Base-by-base conservation (phyloP, 2,797 vertebrate species). In the Acanthis flammea region DNA sequence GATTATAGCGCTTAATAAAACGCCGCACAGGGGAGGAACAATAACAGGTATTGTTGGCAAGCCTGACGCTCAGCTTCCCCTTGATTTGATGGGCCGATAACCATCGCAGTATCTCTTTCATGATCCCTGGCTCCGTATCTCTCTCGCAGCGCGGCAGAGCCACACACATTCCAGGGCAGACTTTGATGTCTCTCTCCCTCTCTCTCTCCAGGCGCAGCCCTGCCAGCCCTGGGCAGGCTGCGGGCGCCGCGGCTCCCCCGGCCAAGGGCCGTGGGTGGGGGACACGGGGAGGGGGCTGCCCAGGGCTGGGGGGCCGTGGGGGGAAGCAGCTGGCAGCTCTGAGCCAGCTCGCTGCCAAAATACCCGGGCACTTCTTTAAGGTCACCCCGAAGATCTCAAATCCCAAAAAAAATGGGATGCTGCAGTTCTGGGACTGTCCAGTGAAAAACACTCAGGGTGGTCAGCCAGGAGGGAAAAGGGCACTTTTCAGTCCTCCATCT, bases 61-160 rank as follows among this genome's bases (percentile, higher is more conserved):
- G 93, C 84, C 76, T 44, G 76, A 84, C 25, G 51, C 80, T 79
- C 87, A 86, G 79, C 66, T 86, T 86, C 80, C 91, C 90, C 93
- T 95, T 88, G 91, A 95, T 97, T 96, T 96, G 71, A 95, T 91
- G 94, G 62, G 90, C 82, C 6, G 96, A 96, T 97, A 97, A 96
- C 42, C 95, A 97, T 96, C 96, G 14, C 95, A 94, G 90, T 97
- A 96, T 97, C 95, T 97, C 93, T 96, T 96, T 95, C 91, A 96
- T 97, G 94, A 97, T 97, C 95, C 97, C 96, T 96, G 96, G 97
- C 95, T 97, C 85, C 28, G n/a, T 94, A 92, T 96, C 76, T 95
- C 76, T 94, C 91, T 94, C n/a, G 0, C 48, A 77, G 33, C 86
- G 75, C 70, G 3, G 72, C 54, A 95, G 96, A 97, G 93, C 95